Base-by-base conservation (phyloP, 2,888 invertebrate species). In the Drosophila emarginata region DNA sequence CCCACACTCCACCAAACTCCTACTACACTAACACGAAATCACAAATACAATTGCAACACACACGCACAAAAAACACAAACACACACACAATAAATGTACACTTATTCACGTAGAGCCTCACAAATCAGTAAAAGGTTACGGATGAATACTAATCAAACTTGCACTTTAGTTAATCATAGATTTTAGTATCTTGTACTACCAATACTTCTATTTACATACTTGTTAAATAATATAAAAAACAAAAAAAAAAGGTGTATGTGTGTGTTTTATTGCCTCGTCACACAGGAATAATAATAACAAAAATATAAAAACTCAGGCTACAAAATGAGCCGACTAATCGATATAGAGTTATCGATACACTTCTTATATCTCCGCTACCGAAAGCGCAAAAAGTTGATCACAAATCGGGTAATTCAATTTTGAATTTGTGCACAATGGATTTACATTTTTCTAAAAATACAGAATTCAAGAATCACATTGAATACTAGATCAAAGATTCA, bases 271-370 rank as follows among this genome's bases (percentile, higher is more conserved):
- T 45, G 45, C 45, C 45, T 45, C 45, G 45, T 72, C 79, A 53
- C 53, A 76, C 63, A 67, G 61, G 68, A 76, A 76, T 72, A 78
- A 76, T 64, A 39, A 76, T 64, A 39, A 39, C 39, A 39, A 39
- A 39, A 39, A 39, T 14, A 39, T 39, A 39, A 39, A 39, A 39
- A 39, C 39, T 39, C 14, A 5, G 14, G 39, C 39, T 39, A 39
- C n/a, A 39, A 14, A 39, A 39, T 39, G 39, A 39, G 78, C 67
- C 67, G 62, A 15, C n/a, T 21, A 1, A 14, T 12, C 1, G 12
- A 23, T 15, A 12, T 1, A 36, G 6, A 50, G 36, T 14, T 39
- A 39, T 39, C 39, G 39, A 39, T 39, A 39, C 6, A 6, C 14
- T 14, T 14, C 4, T 39, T 39, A 14, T 5, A 14, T 39, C 39